phyloP scores from a whole-genome alignment of 1,140 invertebrate genomes.

The Vanessa tameamea region DNA sequence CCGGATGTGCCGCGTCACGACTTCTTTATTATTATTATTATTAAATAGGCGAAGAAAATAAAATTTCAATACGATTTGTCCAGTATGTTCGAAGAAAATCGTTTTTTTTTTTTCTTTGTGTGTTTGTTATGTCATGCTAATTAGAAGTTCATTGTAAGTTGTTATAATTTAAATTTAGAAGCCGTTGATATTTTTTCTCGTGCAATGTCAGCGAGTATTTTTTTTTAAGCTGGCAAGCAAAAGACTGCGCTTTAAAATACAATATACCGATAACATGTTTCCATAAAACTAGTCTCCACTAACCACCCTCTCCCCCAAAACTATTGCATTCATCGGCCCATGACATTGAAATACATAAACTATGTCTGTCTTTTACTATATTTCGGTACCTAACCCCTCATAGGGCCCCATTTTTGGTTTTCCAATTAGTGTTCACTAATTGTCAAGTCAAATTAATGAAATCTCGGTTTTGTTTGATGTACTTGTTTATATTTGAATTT shows the following conservation, averaged over 20 bases:
- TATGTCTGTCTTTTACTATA: not conserved
- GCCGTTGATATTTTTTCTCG: no score
- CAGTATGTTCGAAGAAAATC: no score
- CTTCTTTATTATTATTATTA: no score
- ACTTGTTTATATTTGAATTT: conserved; percentile 13
- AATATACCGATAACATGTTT: not conserved
- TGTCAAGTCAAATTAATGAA: conserved; percentile 38
- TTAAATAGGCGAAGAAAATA: no score
- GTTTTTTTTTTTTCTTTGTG: no score
- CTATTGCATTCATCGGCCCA: conserved; percentile 4
- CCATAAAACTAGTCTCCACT: not conserved
- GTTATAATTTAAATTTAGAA: no score
- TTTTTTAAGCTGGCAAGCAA: not conserved
- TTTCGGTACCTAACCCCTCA: conserved; percentile 22
- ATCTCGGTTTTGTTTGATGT: conserved; percentile 30
- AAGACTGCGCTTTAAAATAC: not conserved
- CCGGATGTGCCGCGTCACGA: no score
- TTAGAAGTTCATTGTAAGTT: no score
- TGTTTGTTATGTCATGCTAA: no score
- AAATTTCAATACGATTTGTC: no score
- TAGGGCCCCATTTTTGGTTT: conserved; percentile 21
- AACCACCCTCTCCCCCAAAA: conserved; percentile 6
- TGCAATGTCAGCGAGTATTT: no score
- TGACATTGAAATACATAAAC: conserved; percentile 7
- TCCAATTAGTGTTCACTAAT: conserved; percentile 37